Percentiles rank a stretch among this genome's conserved stretches.
These are phyloP conservation scores for Camponotus floridanus DNA, from an alignment of 1,140 invertebrate species.

Conservation along the genomic window DNA sequence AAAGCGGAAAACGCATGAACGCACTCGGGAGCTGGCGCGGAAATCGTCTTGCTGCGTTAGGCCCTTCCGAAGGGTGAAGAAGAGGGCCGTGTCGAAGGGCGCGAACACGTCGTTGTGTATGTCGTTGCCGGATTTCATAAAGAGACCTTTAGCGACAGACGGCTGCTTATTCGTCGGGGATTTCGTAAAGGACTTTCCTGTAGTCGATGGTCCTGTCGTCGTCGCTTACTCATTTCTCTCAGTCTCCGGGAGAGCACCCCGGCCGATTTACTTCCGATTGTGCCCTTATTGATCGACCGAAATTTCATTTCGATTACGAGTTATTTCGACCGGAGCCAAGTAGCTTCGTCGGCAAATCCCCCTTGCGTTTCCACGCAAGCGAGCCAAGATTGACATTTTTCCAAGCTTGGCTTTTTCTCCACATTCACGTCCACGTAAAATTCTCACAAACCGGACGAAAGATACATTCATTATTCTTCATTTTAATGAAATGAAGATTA, in stretches of 20 bases:
- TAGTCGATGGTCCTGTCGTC: constrained; percentile 43
- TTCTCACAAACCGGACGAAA: background rate
- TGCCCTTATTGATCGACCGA: constrained; percentile 53
- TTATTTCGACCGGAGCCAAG: constrained; percentile 49
- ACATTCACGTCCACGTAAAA: background rate
- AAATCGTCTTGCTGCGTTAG: constrained; percentile 72
- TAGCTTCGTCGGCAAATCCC: constrained; percentile 33
- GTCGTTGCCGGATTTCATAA: constrained; percentile 48
- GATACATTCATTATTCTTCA: constrained; percentile 19
- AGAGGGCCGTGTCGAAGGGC: constrained; percentile 57
- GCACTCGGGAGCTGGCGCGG: constrained; percentile 57
- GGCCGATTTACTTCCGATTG: constrained; percentile 73
- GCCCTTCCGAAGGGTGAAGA: constrained; percentile 38
- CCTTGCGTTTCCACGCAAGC: constrained; percentile 28
- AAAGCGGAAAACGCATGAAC: constrained; percentile 73
- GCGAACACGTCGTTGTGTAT: constrained; percentile 57
- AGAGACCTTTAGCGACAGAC: constrained; percentile 72
- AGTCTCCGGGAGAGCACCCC: constrained; percentile 17
- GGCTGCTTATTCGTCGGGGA: constrained; percentile 60
- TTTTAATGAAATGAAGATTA: constrained; percentile 19
- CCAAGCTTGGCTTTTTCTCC: background rate
- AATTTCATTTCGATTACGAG: constrained; percentile 60
- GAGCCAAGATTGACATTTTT: background rate
- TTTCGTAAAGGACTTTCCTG: constrained; percentile 70
- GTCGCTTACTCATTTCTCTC: constrained; percentile 55